Evolutionary conservation across 2,113 vertebrate genomes (phyloP).

Genomic region (Salvelinus namaycush): DNA sequence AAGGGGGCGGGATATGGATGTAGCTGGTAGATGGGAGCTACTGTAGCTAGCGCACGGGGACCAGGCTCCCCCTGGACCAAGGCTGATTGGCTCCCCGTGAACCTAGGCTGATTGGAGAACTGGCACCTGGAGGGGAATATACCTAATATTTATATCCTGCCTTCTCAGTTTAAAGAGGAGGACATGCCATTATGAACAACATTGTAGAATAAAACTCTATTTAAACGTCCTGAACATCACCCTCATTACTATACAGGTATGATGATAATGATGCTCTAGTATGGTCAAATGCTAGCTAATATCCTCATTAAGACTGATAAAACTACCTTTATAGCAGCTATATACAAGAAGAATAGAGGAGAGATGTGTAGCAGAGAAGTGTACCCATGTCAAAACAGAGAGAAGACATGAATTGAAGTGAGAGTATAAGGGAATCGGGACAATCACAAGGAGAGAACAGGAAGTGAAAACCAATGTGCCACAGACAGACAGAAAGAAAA

Average conservation of each 20-base stretch:
- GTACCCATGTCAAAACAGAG: too few relatives aligned
- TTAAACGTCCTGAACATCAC: conserved; percentile 40
- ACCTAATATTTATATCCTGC: conserved; percentile 57
- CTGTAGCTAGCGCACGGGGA: conserved; percentile 50
- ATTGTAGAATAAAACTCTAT: conserved; percentile 30
- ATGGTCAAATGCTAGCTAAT: not conserved
- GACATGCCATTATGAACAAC: not conserved
- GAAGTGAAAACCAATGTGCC: not conserved
- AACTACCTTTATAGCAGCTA: too few relatives aligned
- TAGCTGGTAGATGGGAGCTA: conserved; percentile 61
- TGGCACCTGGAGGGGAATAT: conserved; percentile 56
- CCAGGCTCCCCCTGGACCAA: conserved; percentile 66
- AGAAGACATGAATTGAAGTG: not conserved
- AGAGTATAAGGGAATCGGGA: not conserved
- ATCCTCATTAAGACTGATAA: too few relatives aligned
- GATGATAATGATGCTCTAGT: not conserved
- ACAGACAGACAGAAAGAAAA: conserved; percentile 22
- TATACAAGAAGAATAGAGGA: too few relatives aligned
- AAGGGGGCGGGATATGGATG: conserved; percentile 59
- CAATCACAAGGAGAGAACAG: not conserved
- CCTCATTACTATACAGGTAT: conserved; percentile 13
- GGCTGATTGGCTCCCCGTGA: conserved; percentile 3
- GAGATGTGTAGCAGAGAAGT: too few relatives aligned
- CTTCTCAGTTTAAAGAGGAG: conserved; percentile 52
- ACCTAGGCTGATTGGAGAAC: conserved; percentile 67